A percentile compares a stretch with the other conserved stretches of the same genome.
Evolutionary conservation across 2,113 vertebrate species (phyloP).

Genomic region (Eidolon helvum): DNA sequence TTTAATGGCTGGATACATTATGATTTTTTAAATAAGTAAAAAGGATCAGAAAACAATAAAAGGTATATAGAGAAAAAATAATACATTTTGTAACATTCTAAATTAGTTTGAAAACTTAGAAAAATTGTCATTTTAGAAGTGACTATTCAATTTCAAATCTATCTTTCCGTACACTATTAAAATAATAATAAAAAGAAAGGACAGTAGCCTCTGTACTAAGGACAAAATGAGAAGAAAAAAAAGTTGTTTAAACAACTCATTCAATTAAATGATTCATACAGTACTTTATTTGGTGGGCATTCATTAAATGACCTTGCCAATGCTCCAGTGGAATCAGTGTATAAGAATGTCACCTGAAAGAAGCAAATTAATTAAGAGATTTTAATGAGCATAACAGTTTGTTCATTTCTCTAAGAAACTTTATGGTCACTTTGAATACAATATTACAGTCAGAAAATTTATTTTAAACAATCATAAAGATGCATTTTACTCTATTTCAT

Average conservation of each 20-base stretch:
- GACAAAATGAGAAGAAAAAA: not conserved
- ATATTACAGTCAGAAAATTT: not conserved
- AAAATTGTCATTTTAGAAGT: not conserved
- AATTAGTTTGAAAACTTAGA: not conserved
- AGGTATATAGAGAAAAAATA: not conserved
- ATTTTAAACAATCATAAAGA: not conserved
- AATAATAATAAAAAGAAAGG: not conserved
- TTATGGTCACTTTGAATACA: not conserved
- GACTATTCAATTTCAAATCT: not conserved
- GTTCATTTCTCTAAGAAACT: slow-evolving; percentile 48
- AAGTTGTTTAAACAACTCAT: slow-evolving; percentile 43
- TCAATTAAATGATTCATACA: not conserved
- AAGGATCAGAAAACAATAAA: not conserved
- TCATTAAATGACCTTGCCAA: slow-evolving; percentile 64
- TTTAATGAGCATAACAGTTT: slow-evolving; percentile 70
- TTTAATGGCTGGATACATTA: not conserved
- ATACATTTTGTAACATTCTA: not conserved
- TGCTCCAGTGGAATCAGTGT: not conserved
- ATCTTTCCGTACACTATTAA: not conserved
- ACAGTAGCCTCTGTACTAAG: slow-evolving; percentile 26
- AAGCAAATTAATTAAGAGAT: slow-evolving; percentile 62
- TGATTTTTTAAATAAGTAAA: not conserved
- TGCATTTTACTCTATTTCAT: not conserved
- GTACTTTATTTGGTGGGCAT: slow-evolving; percentile 1
- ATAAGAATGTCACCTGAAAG: slow-evolving; percentile 67